Evolutionary conservation across 2,113 vertebrate genomes (phyloP).

Genomic region (Hippotragus niger): DNA sequence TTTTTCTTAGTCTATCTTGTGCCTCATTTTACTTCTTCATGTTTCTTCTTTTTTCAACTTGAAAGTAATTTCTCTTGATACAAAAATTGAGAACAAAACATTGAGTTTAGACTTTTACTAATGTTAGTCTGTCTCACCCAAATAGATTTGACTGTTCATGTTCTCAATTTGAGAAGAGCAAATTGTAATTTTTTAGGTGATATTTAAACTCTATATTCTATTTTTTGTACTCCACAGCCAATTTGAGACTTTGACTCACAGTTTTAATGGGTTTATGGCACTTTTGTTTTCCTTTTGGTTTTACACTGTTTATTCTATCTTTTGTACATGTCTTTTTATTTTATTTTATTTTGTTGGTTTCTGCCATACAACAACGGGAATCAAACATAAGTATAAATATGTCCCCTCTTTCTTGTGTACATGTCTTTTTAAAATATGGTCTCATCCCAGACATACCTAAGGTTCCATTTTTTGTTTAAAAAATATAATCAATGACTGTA

Average conservation of each 20-base stretch:
- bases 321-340: neutral
- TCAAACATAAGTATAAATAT: too few species aligned
- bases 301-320: conserved; percentile 31
- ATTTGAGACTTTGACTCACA: neutral
- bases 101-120: neutral
- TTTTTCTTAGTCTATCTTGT: neutral
- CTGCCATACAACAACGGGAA: too few species aligned
- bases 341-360: too few species aligned
- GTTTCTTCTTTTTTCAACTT: neutral
- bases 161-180: neutral
- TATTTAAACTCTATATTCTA: neutral
- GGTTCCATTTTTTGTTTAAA: neutral
- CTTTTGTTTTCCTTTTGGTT: conserved; percentile 26
- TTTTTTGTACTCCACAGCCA: neutral
- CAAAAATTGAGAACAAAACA: neutral
- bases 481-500: neutral
- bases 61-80: neutral
- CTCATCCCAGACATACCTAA: conserved; percentile 32
- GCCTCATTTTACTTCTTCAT: neutral
- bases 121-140: neutral
- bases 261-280: conserved; percentile 32
- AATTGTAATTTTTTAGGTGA: neutral
- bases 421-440: conserved; percentile 37
- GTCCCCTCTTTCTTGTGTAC: neutral
- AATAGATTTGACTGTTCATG: neutral